phyloP scores from a whole-genome alignment of 2,113 vertebrate genomes.

The Aythya baeri region DNA sequence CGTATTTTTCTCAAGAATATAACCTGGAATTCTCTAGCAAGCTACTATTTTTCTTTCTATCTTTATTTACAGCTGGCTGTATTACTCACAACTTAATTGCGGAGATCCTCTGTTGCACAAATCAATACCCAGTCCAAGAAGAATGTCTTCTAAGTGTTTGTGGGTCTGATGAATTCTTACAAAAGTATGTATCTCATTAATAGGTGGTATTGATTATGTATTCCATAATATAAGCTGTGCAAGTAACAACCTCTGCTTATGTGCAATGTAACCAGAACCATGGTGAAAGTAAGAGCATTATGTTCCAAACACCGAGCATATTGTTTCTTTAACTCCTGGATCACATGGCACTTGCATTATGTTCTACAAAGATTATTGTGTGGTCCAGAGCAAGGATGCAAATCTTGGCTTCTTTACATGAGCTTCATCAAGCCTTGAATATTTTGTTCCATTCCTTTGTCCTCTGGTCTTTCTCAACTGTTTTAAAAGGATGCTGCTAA shows the following conservation, averaged over 20 bases:
- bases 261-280: not conserved
- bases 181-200: conserved; percentile 62
- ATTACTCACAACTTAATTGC: conserved; percentile 72
- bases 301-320: not conserved
- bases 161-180: conserved; percentile 75
- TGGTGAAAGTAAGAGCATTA: not conserved
- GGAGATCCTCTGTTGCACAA: conserved; percentile 53
- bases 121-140: conserved; percentile 25
- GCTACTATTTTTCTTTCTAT: conserved; percentile 35
- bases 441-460: not conserved
- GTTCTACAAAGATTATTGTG: not conserved
- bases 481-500: not conserved
- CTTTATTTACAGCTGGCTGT: conserved; percentile 75
- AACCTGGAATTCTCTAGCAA: conserved; percentile 21
- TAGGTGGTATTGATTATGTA: not conserved
- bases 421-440: not conserved
- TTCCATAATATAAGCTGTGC: not conserved
- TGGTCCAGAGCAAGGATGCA: not conserved
- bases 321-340: not conserved
- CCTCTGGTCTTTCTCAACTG: not conserved
- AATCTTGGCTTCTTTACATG: not conserved
- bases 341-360: accelerated
- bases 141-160: conserved; percentile 63
- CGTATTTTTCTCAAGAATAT: not conserved
- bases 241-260: not conserved